Percentiles rank a stretch among this genome's conserved stretches.
These are phyloP conservation scores for Gambelia wislizenii DNA, from an alignment of 2,797 vertebrate genomes.

Conservation along the genomic window DNA sequence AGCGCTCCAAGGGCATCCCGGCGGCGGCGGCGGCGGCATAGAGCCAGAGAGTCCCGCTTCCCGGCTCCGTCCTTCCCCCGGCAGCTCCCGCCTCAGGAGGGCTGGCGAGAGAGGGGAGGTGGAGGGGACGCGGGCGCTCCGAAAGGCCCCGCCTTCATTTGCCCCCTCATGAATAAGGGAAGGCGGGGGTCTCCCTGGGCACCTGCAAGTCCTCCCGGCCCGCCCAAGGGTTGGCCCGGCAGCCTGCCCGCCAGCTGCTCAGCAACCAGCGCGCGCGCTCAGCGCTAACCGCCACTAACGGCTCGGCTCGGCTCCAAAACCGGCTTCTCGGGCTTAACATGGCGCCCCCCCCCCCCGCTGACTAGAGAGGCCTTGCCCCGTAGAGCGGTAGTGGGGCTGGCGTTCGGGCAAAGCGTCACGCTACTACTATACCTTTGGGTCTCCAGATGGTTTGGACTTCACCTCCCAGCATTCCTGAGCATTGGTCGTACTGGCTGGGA, in stretches of 20 bases:
- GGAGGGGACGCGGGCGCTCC: too few species aligned
- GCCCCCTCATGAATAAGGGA: neutral
- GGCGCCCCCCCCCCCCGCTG: neutral
- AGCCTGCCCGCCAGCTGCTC: too few species aligned
- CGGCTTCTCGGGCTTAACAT: neutral
- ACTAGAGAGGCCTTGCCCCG: neutral
- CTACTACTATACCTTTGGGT: too few species aligned
- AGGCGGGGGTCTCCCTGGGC: too few species aligned
- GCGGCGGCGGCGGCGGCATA: neutral
- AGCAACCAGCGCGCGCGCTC: too few species aligned
- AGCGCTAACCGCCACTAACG: conserved; percentile 4
- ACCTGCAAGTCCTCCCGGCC: too few species aligned
- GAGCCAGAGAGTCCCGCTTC: accelerated
- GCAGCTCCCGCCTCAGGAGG: neutral
- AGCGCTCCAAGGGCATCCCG: accelerated
- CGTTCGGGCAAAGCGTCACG: too few species aligned
- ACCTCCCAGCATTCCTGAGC: too few species aligned
- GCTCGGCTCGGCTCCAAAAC: neutral
- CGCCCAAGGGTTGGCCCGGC: too few species aligned
- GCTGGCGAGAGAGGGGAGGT: neutral
- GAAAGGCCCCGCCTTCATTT: neutral
- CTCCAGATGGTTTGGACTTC: too few species aligned
- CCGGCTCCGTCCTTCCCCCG: neutral
- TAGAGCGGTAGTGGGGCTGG: accelerated
- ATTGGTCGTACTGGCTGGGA: too few species aligned